Percentiles rank a stretch among this genome's conserved stretches.
phyloP scores from a whole-genome alignment of 2,888 invertebrate genomes.

The Hofmannophila pseudospretella region DNA sequence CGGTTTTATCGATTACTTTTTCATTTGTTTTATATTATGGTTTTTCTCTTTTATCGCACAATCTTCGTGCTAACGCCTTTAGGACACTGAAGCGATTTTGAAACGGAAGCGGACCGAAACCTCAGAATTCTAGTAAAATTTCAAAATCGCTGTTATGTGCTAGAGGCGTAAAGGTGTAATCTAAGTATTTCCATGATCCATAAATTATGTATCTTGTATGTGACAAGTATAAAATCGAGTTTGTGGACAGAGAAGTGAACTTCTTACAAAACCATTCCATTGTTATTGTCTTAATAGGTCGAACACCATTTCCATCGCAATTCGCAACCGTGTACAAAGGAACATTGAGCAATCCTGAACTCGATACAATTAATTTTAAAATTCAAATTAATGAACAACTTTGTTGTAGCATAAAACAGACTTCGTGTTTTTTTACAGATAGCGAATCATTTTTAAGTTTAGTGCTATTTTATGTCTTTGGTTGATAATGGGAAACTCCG shows the following conservation, averaged over 20 bases:
- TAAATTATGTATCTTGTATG: neutral
- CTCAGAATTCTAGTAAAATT: too few species aligned
- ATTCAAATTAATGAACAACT: constrained; percentile 2
- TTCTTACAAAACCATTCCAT: constrained; percentile 35
- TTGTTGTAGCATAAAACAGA: constrained; percentile 6
- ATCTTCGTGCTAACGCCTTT: neutral
- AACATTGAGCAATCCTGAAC: constrained; percentile 7
- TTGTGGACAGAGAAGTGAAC: constrained; percentile 14
- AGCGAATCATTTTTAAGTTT: too few species aligned
- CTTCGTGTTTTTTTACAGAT: constrained; percentile 3
- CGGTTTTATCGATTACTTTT: neutral
- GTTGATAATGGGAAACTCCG: neutral
- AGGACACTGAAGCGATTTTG: too few species aligned
- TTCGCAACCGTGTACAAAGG: constrained; percentile 7
- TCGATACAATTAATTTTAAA: constrained; percentile 2
- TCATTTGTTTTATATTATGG: neutral
- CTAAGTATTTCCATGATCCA: too few species aligned
- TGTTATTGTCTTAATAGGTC: constrained; percentile 20
- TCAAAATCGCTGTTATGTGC: too few species aligned
- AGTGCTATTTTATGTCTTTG: neutral
- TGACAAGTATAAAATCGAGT: neutral
- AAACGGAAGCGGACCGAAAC: too few species aligned
- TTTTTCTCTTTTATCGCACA: neutral
- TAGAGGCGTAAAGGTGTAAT: too few species aligned
- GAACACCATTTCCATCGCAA: constrained; percentile 11